Percentiles rank a stretch among this genome's conserved stretches.
Conservation (phyloP, 2,797 vertebrate genomes). For the Myotis vivesi region DNA sequence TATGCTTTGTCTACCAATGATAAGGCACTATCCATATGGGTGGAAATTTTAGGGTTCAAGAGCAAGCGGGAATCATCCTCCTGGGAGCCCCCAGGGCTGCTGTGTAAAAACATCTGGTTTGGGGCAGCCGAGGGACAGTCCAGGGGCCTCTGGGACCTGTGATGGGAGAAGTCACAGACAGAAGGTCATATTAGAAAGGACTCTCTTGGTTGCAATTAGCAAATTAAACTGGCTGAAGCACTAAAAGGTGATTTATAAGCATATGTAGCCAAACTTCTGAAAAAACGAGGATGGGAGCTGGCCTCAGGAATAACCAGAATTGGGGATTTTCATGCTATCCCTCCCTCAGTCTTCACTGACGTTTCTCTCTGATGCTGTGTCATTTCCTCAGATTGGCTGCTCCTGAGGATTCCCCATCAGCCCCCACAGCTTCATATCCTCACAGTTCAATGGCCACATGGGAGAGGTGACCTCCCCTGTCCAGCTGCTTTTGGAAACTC, state of each 20-base stretch:
- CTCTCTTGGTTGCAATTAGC: conserved; percentile 36
- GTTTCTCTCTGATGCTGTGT: background rate
- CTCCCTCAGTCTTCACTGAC: background rate
- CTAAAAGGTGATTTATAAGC: conserved; percentile 29
- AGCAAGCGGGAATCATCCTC: background rate
- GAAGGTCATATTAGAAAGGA: background rate
- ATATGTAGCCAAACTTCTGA: background rate
- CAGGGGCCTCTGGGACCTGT: background rate
- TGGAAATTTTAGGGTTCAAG: background rate
- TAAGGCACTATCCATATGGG: background rate
- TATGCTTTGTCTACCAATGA: background rate
- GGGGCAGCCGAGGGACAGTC: background rate
- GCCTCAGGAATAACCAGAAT: conserved; percentile 3
- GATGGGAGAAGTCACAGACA: background rate
- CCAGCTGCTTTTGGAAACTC: background rate
- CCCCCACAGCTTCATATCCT: background rate
- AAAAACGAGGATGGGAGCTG: background rate
- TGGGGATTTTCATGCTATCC: background rate
- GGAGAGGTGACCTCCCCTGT: background rate
- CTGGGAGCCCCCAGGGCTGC: background rate
- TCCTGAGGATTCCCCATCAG: background rate
- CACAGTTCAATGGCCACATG: background rate
- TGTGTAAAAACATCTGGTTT: background rate
- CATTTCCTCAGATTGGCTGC: background rate
- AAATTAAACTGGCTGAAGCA: conserved; percentile 28